phyloP scores from a whole-genome alignment of 1,140 invertebrate species.

The Drosophila fuyamai region DNA sequence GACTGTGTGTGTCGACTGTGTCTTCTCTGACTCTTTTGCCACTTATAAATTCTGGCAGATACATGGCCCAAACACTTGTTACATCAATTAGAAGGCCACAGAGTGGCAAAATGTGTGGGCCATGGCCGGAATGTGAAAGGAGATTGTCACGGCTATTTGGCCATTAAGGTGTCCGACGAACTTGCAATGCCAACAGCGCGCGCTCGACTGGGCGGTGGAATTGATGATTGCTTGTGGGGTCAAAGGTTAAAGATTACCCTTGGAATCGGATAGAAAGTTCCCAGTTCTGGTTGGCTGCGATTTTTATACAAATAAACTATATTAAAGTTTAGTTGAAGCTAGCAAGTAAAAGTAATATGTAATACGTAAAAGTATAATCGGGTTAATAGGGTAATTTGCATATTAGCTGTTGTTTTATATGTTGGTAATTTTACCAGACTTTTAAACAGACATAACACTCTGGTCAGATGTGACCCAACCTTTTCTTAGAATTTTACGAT shows the following conservation, averaged over 20 bases:
- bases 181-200: slow-evolving; percentile 47
- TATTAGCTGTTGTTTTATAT: too few relatives aligned
- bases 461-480: too few relatives aligned
- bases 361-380: neutral
- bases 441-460: too few relatives aligned
- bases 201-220: slow-evolving; percentile 33
- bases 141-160: slow-evolving; percentile 50
- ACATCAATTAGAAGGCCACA: slow-evolving; percentile 83
- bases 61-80: slow-evolving; percentile 84
- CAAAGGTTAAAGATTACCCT: slow-evolving; percentile 9
- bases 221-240: slow-evolving; percentile 53
- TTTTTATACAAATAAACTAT: too few relatives aligned
- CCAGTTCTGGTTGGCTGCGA: too few relatives aligned
- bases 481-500: too few relatives aligned
- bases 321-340: too few relatives aligned
- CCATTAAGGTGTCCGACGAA: slow-evolving; percentile 59
- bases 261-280: neutral
- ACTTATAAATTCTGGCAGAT: slow-evolving; percentile 79
- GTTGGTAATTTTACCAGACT: too few relatives aligned
- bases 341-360: neutral
- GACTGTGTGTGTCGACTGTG: slow-evolving; percentile 54
- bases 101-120: slow-evolving; percentile 50
- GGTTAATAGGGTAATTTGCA: too few relatives aligned
- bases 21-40: slow-evolving; percentile 72
- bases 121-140: slow-evolving; percentile 59